These are phyloP conservation scores for Brachypteracias leptosomus DNA, from an alignment of 2,113 vertebrate species.

Conservation along the genomic window DNA sequence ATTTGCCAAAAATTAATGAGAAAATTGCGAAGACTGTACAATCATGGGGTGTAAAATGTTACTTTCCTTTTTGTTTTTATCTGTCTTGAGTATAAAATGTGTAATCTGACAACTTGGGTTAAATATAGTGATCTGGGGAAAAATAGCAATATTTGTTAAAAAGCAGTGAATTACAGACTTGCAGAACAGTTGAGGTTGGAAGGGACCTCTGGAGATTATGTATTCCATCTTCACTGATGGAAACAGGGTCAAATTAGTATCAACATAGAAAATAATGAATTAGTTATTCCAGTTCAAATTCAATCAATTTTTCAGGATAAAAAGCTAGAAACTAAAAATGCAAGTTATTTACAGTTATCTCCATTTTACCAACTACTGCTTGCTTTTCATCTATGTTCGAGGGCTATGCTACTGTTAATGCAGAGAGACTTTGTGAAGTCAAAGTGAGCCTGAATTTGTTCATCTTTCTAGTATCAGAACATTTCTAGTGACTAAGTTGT, in stretches of 20 bases:
- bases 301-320: neutral
- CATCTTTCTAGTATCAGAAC: neutral
- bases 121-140: neutral
- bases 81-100: neutral
- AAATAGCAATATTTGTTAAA: neutral
- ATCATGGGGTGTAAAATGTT: neutral
- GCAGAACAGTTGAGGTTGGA: neutral
- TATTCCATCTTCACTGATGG: neutral
- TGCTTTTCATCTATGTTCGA: neutral
- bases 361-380: neutral
- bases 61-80: neutral
- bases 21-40: neutral
- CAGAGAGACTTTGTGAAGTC: neutral
- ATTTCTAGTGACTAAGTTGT: neutral
- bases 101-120: neutral
- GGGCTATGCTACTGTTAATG: neutral
- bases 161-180: neutral
- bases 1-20: neutral
- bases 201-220: neutral
- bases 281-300: neutral
- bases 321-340: neutral
- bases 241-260: neutral
- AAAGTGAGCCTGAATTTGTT: neutral
- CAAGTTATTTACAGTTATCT: neutral
- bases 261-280: neutral